Evolutionary conservation across 2,888 invertebrate species (phyloP), one percentile per base, ranked within the genome.

Genomic region (Xylophagus ater): DNA sequence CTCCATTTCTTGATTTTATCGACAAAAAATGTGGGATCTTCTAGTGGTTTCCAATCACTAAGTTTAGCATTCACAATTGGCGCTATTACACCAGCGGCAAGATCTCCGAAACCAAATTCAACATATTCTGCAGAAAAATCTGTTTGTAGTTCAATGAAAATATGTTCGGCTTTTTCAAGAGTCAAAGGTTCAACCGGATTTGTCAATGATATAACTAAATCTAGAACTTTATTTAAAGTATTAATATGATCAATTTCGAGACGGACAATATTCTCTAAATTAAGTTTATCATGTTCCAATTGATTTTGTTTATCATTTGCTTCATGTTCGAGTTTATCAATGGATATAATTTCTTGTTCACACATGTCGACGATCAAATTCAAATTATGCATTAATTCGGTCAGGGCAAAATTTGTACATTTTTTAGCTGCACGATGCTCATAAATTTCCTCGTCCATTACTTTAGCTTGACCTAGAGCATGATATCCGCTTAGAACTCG

Each of bases 271-370:
- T 74, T 72, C 35, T 74, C 70, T 36, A 88, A 68, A 38, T 76
- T 77, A 14, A 74, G 74, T 34, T 82, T 71, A 56, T 97, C 94
- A 42, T 86, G 75, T 50, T 83, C 77, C 14, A 96, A 63, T 1
- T 80, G 78, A 0, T 86, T 73, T 5, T 85, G 74, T 49, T 81
- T 74, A 55, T 96, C 92, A 51, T 79, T 77, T 6, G 85, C 77
- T 46, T 81, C 73, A 34, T 82, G 76, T 3, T 82, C 73, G 45
- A 79, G 75, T 38, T 83, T 75, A 42, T 90, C 88, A 51, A 85
- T 82, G 50, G 79, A 74, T 39, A 97, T 82, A 37, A 98, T 96
- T 48, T 93, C 86, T 68, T 94, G 90, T 65, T 97, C 97, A 44
- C 92, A 87, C 68, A 89, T 80, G 47, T 92, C 88, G 1, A 96